Conservation (phyloP, 92 coral and sea anemone species). For the Pocillopora grandis region DNA sequence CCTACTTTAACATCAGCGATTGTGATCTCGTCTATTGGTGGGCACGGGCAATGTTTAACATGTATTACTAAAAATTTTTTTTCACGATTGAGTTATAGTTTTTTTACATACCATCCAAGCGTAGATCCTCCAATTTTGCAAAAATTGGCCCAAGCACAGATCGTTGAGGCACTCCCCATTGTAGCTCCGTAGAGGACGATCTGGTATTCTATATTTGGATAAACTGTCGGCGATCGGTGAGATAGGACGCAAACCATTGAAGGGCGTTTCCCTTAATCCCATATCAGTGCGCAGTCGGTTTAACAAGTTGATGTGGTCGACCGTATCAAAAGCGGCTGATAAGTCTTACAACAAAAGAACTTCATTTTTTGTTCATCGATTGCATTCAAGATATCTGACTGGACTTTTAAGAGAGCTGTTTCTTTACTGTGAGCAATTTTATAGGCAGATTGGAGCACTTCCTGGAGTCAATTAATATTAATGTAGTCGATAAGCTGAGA, state of each 20-base stretch:
- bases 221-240: conserved; percentile 3
- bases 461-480: conserved; percentile 35
- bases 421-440: conserved; percentile 34
- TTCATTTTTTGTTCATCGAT: background rate
- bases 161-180: conserved; percentile 19
- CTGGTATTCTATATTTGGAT: background rate
- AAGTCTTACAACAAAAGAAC: background rate
- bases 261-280: conserved; percentile 1
- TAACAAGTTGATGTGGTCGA: too few relatives aligned
- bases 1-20: background rate
- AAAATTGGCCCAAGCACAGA: background rate
- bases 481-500: conserved; percentile 30
- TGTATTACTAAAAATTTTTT: background rate
- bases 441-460: conserved; percentile 35
- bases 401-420: conserved; percentile 22
- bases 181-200: background rate
- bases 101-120: too few relatives aligned
- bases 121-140: too few relatives aligned
- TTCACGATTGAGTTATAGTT: too few relatives aligned
- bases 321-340: too few relatives aligned
- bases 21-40: background rate
- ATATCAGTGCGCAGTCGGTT: background rate
- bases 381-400: conserved; percentile 32
- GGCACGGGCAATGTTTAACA: background rate
- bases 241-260: conserved; percentile 8